phyloP scores from a whole-genome alignment of 2,113 vertebrate species.

The Enhydra lutris region DNA sequence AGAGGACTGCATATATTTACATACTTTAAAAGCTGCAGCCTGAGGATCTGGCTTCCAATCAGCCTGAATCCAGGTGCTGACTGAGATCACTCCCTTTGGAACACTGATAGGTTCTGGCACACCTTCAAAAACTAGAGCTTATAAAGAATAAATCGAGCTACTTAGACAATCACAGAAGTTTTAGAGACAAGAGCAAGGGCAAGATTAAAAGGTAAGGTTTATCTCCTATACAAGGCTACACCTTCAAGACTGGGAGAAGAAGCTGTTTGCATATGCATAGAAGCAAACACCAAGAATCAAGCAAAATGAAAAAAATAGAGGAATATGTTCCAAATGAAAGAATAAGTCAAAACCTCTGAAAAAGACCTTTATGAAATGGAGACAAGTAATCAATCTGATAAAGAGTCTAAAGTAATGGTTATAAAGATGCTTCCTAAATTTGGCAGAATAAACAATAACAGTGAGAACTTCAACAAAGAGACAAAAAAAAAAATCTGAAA shows the following conservation, averaged over 20 bases:
- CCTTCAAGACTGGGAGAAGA: neutral
- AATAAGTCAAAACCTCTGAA: neutral
- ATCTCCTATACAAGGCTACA: neutral
- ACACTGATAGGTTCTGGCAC: neutral
- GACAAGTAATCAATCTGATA: neutral
- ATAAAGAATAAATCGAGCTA: neutral
- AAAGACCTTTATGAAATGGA: neutral
- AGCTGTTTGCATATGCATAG: neutral
- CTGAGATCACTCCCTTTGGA: neutral
- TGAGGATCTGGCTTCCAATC: neutral
- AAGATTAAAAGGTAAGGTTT: neutral
- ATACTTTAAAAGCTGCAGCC: neutral
- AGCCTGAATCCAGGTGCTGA: neutral
- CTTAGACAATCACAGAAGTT: neutral
- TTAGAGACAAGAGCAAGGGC: neutral
- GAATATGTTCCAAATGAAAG: neutral
- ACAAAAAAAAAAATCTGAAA: neutral
- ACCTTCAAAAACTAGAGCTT: neutral
- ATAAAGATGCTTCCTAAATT: neutral
- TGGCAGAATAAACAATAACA: neutral
- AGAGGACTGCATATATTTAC: neutral
- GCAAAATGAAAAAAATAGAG: neutral
- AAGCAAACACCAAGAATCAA: neutral
- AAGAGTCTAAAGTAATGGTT: neutral
- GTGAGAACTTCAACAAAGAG: neutral